Evolutionary conservation across 2,888 invertebrate species (phyloP), one percentile per base, ranked within the genome.

Genomic region (Platycnemis pennipes): DNA sequence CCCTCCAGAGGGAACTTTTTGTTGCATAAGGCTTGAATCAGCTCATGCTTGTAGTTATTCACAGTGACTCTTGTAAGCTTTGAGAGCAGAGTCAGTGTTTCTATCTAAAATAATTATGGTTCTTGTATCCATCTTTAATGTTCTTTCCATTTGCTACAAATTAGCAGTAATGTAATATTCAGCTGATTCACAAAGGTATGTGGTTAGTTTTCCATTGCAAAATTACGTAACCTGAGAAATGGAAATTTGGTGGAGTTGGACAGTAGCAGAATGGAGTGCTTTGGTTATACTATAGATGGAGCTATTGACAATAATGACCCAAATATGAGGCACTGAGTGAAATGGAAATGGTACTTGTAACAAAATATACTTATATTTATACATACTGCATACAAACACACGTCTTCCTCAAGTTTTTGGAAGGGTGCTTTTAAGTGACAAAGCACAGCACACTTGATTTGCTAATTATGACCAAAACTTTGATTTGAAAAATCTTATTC

Each of bases 381-480:
- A 91, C 63, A 91, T 89, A 89, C 89, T 89, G 89, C 89, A 89
- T 63, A 91, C 91, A 63, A 91, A 91, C 91, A 91, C 63, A 91
- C 63, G 91, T 91, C 91, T 91, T 91, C 91, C 91, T 63, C 63
- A 91, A 63, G 63, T 91, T 91, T 91, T 91, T 91, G 91, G 91
- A 91, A 91, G 91, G 91, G 91, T 91, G 91, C 69, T 91, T 87
- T 91, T n/a, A 16, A 91, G 37, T 91, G 69, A 69, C 56, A 69
- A 91, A 91, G 91, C 91, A 91, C 91, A 91, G 91, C 91, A 91
- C 91, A 91, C 44, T 56, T 91, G 63, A 91, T 91, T 91, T 87
- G 44, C 63, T 91, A 91, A 91, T 56, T 91, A 69, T 87, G 63
- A 13, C 91, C 44, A 31, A 91, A 63, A 63, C n/a, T n/a, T 91